Percentiles rank a stretch among this genome's conserved stretches.
Evolutionary conservation across 2,113 vertebrate genomes (phyloP).

Genomic region (Rhabdornis inornatus): DNA sequence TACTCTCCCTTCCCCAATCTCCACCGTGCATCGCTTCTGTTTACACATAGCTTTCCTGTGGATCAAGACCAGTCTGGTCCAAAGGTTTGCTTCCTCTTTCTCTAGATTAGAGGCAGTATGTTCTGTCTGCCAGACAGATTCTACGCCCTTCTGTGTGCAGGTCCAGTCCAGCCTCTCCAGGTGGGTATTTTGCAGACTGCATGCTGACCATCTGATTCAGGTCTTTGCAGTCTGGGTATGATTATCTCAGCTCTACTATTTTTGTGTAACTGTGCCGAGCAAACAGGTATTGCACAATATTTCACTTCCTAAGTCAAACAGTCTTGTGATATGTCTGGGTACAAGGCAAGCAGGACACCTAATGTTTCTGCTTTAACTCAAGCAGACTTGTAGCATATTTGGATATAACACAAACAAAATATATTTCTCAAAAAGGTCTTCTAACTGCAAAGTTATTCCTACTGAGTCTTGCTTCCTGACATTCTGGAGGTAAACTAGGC

Average conservation of each 20-base stretch:
- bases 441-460: background rate
- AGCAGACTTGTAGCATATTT: background rate
- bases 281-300: background rate
- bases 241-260: background rate
- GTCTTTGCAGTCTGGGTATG: background rate
- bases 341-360: background rate
- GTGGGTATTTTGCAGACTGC: background rate
- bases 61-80: background rate
- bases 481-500: background rate
- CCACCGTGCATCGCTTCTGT: background rate
- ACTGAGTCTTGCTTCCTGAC: background rate
- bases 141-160: background rate
- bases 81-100: background rate
- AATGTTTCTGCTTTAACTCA: background rate
- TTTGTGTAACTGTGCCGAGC: background rate
- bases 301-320: constrained; percentile 5
- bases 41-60: background rate
- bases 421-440: background rate
- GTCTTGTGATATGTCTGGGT: background rate
- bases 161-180: background rate
- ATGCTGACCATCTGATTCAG: background rate
- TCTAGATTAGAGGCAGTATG: background rate
- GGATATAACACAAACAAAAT: background rate
- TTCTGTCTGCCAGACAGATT: background rate
- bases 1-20: background rate